Evolutionary conservation across 2,113 vertebrate species (phyloP).

Genomic region (Jacana jacana): DNA sequence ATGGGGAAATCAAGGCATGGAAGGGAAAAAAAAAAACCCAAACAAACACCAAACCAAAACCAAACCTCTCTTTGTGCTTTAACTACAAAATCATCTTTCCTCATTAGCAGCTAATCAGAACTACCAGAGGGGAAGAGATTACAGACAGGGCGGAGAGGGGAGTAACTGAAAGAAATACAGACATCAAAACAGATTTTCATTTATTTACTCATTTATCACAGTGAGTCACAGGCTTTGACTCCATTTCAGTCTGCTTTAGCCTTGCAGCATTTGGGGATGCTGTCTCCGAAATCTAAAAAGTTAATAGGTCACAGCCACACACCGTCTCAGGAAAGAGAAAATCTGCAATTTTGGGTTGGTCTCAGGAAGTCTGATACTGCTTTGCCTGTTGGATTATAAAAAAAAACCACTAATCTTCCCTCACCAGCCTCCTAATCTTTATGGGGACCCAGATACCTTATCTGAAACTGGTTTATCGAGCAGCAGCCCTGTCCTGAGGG

Average conservation of each 20-base stretch:
- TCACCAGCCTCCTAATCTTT: background rate
- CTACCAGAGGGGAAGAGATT: slow-evolving; percentile 45
- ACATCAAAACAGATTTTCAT: slow-evolving; percentile 24
- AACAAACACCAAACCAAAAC: background rate
- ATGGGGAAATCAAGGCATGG: background rate
- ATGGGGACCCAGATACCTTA: background rate
- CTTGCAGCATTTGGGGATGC: background rate
- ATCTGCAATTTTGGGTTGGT: background rate
- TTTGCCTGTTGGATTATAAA: background rate
- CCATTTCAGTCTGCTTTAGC: background rate
- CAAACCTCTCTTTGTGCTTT: background rate
- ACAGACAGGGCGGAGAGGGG: slow-evolving; percentile 16
- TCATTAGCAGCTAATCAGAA: slow-evolving; percentile 53
- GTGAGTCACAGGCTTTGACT: background rate
- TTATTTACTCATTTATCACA: slow-evolving; percentile 6
- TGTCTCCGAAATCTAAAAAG: background rate
- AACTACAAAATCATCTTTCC: slow-evolving; percentile 47
- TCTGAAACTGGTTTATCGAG: accelerated
- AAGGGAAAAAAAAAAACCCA: background rate
- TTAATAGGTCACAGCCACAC: background rate
- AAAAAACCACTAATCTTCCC: background rate
- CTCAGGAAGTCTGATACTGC: background rate
- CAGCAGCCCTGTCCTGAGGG: background rate
- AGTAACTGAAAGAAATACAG: slow-evolving; percentile 34
- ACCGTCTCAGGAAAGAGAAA: background rate